Evolutionary conservation across 2,113 vertebrate genomes (phyloP).

Genomic region (Odocoileus virginianus): DNA sequence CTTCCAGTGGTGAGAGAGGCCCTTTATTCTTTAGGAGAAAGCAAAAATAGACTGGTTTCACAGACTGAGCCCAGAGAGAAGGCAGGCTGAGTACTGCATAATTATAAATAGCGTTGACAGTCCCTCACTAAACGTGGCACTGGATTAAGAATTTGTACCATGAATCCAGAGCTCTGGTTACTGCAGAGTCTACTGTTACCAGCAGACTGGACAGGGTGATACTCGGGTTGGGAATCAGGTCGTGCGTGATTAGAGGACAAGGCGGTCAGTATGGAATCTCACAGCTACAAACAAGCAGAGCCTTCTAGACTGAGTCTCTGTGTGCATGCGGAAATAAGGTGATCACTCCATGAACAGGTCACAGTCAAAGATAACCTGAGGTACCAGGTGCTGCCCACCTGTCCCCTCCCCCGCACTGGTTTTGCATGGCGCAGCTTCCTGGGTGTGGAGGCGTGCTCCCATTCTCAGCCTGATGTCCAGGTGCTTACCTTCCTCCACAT

Average conservation of each 20-base stretch:
- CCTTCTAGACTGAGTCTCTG: neutral
- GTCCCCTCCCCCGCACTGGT: rapidly evolving
- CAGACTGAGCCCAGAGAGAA: neutral
- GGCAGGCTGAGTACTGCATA: no score
- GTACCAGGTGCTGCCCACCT: neutral
- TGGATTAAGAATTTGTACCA: rapidly evolving
- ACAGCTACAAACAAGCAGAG: neutral
- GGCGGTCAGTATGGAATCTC: rapidly evolving
- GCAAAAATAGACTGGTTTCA: neutral
- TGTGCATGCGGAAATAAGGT: rapidly evolving
- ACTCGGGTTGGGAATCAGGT: rapidly evolving
- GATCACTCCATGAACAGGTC: rapidly evolving
- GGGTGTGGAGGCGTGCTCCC: rapidly evolving
- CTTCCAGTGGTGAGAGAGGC: neutral
- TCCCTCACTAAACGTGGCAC: rapidly evolving
- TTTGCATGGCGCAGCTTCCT: no score
- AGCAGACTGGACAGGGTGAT: rapidly evolving
- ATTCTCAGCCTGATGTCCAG: rapidly evolving
- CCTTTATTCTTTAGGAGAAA: neutral
- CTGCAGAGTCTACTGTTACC: no score
- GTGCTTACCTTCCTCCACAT: no score
- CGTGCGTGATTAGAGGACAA: rapidly evolving
- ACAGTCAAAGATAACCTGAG: rapidly evolving
- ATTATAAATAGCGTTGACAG: rapidly evolving
- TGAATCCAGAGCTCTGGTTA: rapidly evolving